Evolutionary conservation across 92 coral and sea anemone genomes (phyloP).

Genomic region (Actinernus sp.): DNA sequence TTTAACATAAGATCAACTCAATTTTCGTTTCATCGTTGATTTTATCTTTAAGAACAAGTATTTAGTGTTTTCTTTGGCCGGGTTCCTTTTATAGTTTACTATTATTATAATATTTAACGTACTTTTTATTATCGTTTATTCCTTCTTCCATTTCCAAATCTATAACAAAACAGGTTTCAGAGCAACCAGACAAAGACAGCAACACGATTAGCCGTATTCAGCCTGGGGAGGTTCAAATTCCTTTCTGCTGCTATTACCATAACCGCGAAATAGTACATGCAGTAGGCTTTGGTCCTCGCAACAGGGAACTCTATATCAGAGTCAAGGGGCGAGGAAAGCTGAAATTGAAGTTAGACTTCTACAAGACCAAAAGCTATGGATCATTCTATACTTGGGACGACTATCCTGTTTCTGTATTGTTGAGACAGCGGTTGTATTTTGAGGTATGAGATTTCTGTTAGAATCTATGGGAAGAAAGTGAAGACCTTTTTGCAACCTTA

Average conservation of each 20-base stretch:
- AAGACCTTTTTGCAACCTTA: too few species aligned
- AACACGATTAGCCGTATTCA: slow-evolving; percentile 78
- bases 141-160: too few species aligned
- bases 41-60: too few species aligned
- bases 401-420: slow-evolving; percentile 71
- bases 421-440: slow-evolving; percentile 80
- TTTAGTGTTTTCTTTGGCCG: neutral
- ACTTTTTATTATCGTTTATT: too few species aligned
- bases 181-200: slow-evolving; percentile 66
- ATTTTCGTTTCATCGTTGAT: too few species aligned
- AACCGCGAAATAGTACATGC: slow-evolving; percentile 80
- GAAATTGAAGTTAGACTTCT: slow-evolving; percentile 69
- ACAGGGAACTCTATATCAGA: slow-evolving; percentile 66
- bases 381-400: slow-evolving; percentile 66
- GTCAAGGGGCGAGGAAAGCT: slow-evolving; percentile 79
- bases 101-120: neutral
- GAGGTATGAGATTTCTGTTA: too few species aligned
- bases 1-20: too few species aligned
- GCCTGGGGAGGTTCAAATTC: slow-evolving; percentile 73
- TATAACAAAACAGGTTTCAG: slow-evolving; percentile 51
- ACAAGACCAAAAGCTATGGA: slow-evolving; percentile 29
- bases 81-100: too few species aligned
- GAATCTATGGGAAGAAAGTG: too few species aligned
- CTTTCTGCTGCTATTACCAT: slow-evolving; percentile 86
- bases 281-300: slow-evolving; percentile 77